These are phyloP conservation scores for Petrolisthes cinctipes DNA, from an alignment of 2,888 invertebrate genomes.

Conservation along the genomic window DNA sequence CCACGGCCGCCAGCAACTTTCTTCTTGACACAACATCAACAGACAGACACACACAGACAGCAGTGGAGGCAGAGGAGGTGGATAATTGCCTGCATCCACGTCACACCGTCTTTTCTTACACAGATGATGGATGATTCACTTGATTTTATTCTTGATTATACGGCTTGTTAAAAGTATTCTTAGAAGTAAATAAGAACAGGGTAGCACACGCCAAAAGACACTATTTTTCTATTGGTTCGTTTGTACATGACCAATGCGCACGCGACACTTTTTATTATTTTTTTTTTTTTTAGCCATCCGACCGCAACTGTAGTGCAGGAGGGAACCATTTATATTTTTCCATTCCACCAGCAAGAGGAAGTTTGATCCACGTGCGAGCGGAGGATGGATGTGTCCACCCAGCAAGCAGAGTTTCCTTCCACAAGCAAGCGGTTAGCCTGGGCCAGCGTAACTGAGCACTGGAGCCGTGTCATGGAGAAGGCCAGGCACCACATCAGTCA, in stretches of 20 bases:
- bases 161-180: neutral
- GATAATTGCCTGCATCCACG: too few relatives aligned
- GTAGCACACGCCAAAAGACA: neutral
- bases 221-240: conserved; percentile 27
- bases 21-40: too few relatives aligned
- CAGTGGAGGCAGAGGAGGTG: too few relatives aligned
- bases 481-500: conserved; percentile 51
- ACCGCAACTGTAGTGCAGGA: neutral
- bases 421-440: conserved; percentile 47
- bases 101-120: too few relatives aligned
- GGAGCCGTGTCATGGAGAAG: conserved; percentile 57
- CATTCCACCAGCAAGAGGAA: too few relatives aligned
- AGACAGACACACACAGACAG: too few relatives aligned
- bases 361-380: too few relatives aligned
- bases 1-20: too few relatives aligned
- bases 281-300: neutral
- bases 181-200: neutral
- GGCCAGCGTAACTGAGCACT: conserved; percentile 37
- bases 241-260: conserved; percentile 26
- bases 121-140: neutral
- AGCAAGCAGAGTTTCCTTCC: conserved; percentile 31
- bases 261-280: neutral
- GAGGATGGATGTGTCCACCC: neutral
- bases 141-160: neutral
- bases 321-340: neutral